Conservation (phyloP, 2,797 vertebrate genomes). For the Xenopus petersii region DNA sequence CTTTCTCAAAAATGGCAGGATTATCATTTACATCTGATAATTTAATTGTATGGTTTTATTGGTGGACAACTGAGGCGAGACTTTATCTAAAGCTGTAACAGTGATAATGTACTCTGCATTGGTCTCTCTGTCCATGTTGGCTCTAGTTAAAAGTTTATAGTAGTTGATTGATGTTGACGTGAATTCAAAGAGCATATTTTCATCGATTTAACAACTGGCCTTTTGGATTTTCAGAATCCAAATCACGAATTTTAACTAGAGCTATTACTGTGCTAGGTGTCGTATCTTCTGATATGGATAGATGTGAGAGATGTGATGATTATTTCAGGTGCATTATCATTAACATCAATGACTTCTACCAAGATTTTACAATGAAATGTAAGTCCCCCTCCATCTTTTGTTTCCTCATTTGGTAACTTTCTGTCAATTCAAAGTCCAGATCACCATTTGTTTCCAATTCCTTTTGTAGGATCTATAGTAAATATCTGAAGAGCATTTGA, state of each 20-base stretch:
- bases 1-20: conserved; percentile 21
- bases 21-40: conserved; percentile 39
- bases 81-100: conserved; percentile 28
- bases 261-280: conserved; percentile 80
- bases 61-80: conserved; percentile 1
- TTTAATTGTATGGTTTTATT: conserved; percentile 10
- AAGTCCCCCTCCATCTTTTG: conserved; percentile 63
- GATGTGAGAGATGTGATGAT: conserved; percentile 79
- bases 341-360: conserved; percentile 54
- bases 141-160: conserved; percentile 79
- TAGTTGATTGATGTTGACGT: conserved; percentile 76
- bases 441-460: conserved; percentile 53
- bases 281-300: conserved; percentile 77
- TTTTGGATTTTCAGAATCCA: conserved; percentile 79
- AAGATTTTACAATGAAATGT: conserved; percentile 66
- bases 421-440: conserved; percentile 68
- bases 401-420: conserved; percentile 60
- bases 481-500: conserved; percentile 57
- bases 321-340: conserved; percentile 66
- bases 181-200: conserved; percentile 79
- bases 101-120: conserved; percentile 21
- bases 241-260: conserved; percentile 82
- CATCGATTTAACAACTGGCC: conserved; percentile 74
- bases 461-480: conserved; percentile 55
- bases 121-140: conserved; percentile 27